Evolutionary conservation across 2,888 invertebrate genomes (phyloP), one percentile per base, ranked within the genome.

Genomic region (Stenichneumon culpator): DNA sequence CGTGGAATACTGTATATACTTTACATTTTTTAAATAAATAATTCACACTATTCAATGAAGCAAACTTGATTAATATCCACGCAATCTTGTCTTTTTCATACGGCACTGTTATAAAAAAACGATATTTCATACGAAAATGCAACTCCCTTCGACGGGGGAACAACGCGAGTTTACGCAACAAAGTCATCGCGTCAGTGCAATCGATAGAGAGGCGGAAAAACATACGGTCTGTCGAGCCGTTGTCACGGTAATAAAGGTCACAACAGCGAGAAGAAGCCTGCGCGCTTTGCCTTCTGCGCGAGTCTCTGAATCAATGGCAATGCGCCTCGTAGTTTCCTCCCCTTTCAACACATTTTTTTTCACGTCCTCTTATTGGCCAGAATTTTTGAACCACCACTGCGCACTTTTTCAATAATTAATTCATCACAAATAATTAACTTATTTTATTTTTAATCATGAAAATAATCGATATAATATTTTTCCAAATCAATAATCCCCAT

Each of bases 171-270:
- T 69, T 4, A 14, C 19, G 19, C 69, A 14, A 47, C 9, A 69
- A 39, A 63, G 69, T 79, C 28, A 7, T 25, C 25, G 54, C 67
- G n/a, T n/a, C 39, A 57, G 36, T 68, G 77, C 52, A 78, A 69
- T 65, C 74, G 57, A 69, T 60, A 68, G 11, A 44, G 19, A 57
- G 44, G 39, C 19, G 47, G 44, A 75, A 65, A 67, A 50, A 14
- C 0, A 16, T 11, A 16, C 19, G 7, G 5, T 32, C 16, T 19
- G 14, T 28, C 25, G 22, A 68, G 39, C 32, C 60, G 78, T 79
- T 60, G 78, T 79, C 69, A 69, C 60, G 78, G 78, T 1, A 79
- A 70, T 60, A 7, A 69, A 77, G 44, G 32, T 60, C 78, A 69
- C 69, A 69, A 79, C 78, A 79, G 11, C 28, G 32, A 19, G 6